Conservation (phyloP, 2,888 invertebrate genomes). For the Cheilosia soror region DNA sequence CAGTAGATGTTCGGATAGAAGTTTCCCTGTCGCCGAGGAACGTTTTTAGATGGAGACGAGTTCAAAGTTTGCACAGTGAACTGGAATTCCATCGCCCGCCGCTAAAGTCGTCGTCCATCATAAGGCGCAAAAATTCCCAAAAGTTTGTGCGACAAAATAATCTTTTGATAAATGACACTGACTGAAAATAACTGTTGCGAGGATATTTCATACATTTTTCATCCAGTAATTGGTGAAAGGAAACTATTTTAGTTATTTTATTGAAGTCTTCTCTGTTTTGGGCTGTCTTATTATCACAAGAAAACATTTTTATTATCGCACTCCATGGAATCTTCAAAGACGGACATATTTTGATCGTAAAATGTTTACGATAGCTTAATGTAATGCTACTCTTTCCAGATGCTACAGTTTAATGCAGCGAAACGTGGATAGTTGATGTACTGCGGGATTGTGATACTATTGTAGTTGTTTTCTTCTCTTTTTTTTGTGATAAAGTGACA, state of each 20-base stretch:
- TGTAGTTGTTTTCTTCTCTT: slow-evolving; percentile 1
- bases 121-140: slow-evolving; percentile 58
- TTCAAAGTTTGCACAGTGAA: slow-evolving; percentile 68
- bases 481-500: too few species aligned
- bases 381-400: slow-evolving; percentile 6
- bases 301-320: slow-evolving; percentile 33
- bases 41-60: slow-evolving; percentile 20
- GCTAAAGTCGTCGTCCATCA: slow-evolving; percentile 70
- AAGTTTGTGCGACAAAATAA: slow-evolving; percentile 75
- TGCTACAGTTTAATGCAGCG: slow-evolving; percentile 13
- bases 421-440: too few species aligned
- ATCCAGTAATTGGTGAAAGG: slow-evolving; percentile 55
- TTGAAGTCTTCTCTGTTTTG: slow-evolving; percentile 29
- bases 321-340: slow-evolving; percentile 18
- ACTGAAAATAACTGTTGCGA: slow-evolving; percentile 68
- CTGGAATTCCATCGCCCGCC: slow-evolving; percentile 64
- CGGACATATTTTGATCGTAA: slow-evolving; percentile 38
- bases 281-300: slow-evolving; percentile 17
- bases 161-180: slow-evolving; percentile 76
- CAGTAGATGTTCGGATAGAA: slow-evolving; percentile 60
- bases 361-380: slow-evolving; percentile 22
- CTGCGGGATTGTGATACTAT: neutral
- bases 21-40: slow-evolving; percentile 61
- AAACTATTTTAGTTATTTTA: slow-evolving; percentile 63
- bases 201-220: slow-evolving; percentile 53